Evolutionary conservation across 2,797 vertebrate genomes (phyloP), one percentile per base, ranked within the genome.

Genomic region (Crocodylus rhombifer): DNA sequence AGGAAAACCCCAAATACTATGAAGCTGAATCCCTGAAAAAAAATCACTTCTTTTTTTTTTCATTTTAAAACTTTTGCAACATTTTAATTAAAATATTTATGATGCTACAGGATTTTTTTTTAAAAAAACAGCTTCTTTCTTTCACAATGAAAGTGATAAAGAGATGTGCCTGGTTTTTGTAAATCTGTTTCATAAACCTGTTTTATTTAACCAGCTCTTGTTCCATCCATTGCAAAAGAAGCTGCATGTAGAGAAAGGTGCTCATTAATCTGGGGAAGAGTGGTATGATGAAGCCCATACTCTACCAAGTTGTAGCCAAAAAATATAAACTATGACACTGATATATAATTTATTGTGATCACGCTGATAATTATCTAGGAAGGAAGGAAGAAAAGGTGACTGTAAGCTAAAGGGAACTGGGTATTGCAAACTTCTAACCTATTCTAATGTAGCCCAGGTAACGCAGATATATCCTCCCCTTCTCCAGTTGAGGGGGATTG

Each of bases 141-240:
- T 3, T 71, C 25, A 36, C 16, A 75, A 62, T 33, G 28, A 63
- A 28, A 83, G 55, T 4, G n/a, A 3, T 75, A 23, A 20, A 63
- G 51, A 17, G 56, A 10, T 17, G 33, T 61, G 21, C 4, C 4
- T 8, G 55, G 3, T 12, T 12, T 5, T 28, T 20, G 25, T 5
- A 74, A 88, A 25, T 0, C 78, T 0, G 3, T 2, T 88, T 82
- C 42, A 51, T 51, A 51, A 51, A 51, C 10, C 74, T 55, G 3
- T n/a, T 23, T 61, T 4, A 80, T 57, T 28, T 7, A n/a, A 55
- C 7, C 0, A 61, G 7, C 58, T 80, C 51, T 14, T 0, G 14
- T 80, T n/a, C 56, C 0, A 0, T 16, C 36, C 14, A 13, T 76
- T 89, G 4, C 11, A n/a, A 51, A 51, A 51, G 42, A 51, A 51